Conservation (phyloP, 2,113 vertebrate species). For the Onychostruthus taczanowskii region DNA sequence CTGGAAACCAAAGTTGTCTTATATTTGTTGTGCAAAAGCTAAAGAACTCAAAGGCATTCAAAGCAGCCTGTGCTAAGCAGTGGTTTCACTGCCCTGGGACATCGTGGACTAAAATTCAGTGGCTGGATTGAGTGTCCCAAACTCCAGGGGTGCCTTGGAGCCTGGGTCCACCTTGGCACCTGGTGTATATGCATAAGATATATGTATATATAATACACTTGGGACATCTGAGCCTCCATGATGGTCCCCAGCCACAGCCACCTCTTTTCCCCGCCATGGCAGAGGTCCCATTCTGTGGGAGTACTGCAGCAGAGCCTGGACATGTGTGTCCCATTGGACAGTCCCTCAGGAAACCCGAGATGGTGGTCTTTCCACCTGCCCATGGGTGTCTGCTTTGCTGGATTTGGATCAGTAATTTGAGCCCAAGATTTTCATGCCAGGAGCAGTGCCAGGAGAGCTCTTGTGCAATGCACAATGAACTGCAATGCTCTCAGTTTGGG, state of each 20-base stretch:
- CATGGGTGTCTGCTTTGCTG: background rate
- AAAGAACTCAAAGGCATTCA: background rate
- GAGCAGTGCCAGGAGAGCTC: background rate
- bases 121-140: background rate
- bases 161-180: background rate
- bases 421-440: background rate
- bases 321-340: background rate
- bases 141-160: background rate
- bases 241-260: rapidly evolving
- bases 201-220: too few species aligned
- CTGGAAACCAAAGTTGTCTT: background rate
- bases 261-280: rapidly evolving
- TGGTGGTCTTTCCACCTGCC: background rate
- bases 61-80: background rate
- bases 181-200: too few species aligned
- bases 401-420: background rate
- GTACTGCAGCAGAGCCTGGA: background rate
- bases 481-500: background rate
- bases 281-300: background rate
- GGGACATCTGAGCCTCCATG: background rate
- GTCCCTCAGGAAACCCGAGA: background rate
- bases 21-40: background rate
- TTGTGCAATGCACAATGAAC: background rate
- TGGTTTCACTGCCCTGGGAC: background rate
- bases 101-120: rapidly evolving